A percentile compares a stretch with the other conserved stretches of the same genome.
phyloP scores from a whole-genome alignment of 2,113 vertebrate genomes.

The Ciconia boyciana region DNA sequence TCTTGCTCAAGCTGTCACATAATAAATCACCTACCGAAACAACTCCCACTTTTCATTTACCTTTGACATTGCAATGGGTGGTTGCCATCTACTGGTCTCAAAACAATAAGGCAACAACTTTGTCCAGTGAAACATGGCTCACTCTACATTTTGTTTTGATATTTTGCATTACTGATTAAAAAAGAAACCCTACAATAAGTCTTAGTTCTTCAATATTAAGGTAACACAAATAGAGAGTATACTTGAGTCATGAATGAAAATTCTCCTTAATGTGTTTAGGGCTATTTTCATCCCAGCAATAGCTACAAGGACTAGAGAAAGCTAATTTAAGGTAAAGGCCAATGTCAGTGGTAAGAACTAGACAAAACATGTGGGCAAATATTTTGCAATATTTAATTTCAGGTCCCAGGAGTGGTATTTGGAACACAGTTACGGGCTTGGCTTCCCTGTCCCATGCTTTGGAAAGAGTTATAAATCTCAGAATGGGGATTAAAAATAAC shows the following conservation, averaged over 20 bases:
- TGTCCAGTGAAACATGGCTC: not conserved
- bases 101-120: constrained; percentile 22
- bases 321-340: constrained; percentile 6
- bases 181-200: not conserved
- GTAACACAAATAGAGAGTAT: not conserved
- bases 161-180: not conserved
- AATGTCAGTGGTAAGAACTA: not conserved
- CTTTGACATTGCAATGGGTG: constrained; percentile 2
- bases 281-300: not conserved
- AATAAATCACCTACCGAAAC: not conserved
- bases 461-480: not conserved
- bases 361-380: not conserved
- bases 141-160: not conserved
- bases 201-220: not conserved
- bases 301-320: not conserved
- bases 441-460: not conserved
- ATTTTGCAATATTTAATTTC: constrained; percentile 21
- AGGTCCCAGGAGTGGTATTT: not conserved
- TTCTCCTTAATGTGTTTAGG: not conserved
- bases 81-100: constrained; percentile 66
- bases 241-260: not conserved
- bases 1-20: not conserved
- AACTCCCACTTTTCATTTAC: not conserved
- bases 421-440: not conserved
- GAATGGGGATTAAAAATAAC: not conserved